Evolutionary conservation across 2,797 vertebrate species (phyloP).

Genomic region (Agapornis canus): DNA sequence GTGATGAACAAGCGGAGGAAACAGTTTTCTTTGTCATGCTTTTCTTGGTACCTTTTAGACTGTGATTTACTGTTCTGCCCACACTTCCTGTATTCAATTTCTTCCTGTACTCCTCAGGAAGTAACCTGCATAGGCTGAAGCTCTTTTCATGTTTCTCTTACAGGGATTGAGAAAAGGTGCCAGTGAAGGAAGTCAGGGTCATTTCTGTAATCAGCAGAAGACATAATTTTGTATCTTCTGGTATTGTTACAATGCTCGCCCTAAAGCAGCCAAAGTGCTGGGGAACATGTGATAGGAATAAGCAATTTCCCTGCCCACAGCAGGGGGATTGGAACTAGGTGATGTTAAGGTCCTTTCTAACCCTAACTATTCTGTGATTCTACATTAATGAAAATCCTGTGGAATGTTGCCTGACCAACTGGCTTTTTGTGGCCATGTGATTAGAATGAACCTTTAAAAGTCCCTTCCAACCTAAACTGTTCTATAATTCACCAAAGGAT

Average conservation of each 20-base stretch:
- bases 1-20: rapidly evolving
- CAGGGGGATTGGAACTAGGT: not conserved
- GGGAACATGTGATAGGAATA: not conserved
- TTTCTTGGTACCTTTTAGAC: not conserved
- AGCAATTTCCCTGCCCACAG: not conserved
- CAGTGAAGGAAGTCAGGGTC: not conserved
- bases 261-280: not conserved
- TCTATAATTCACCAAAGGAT: not conserved
- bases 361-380: no score
- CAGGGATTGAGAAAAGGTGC: not conserved
- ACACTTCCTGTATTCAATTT: not conserved
- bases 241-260: not conserved
- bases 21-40: not conserved
- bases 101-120: not conserved
- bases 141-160: not conserved
- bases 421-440: not conserved
- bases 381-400: not conserved
- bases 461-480: not conserved
- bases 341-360: not conserved
- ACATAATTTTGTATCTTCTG: not conserved
- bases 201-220: not conserved
- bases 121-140: not conserved
- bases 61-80: not conserved
- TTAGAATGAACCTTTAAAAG: not conserved
- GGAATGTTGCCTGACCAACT: not conserved